Conservation (phyloP, 2,113 vertebrate genomes). For the Triplophysa siluroides region DNA sequence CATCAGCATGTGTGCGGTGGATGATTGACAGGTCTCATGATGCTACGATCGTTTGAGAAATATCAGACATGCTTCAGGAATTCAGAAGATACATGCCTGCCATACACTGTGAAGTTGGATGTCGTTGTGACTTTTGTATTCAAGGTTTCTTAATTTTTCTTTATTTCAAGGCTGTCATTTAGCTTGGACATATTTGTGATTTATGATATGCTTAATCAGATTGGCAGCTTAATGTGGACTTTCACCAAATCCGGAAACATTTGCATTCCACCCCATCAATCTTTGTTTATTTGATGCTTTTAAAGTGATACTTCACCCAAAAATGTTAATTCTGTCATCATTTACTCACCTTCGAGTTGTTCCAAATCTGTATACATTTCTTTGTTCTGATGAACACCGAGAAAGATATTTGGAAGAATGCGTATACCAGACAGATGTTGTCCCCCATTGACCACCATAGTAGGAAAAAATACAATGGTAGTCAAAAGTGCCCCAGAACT, state of each 20-base stretch:
- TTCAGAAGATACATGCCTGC: constrained; percentile 13
- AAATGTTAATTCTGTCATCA: too few relatives aligned
- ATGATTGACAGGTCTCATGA: background rate
- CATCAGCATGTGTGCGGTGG: background rate
- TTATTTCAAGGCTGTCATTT: background rate
- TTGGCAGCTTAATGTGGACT: background rate
- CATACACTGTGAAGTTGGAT: constrained; percentile 33
- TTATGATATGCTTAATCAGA: background rate
- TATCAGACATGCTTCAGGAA: background rate
- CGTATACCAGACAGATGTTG: too few relatives aligned
- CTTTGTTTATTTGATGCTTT: background rate
- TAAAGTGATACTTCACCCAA: background rate
- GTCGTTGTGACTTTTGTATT: constrained; percentile 3
- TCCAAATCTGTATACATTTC: too few relatives aligned
- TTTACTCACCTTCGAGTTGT: too few relatives aligned
- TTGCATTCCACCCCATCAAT: constrained; percentile 3
- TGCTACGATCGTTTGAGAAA: constrained; percentile 3
- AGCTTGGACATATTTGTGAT: background rate
- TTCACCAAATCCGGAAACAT: background rate
- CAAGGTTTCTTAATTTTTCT: background rate
- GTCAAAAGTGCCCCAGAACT: too few relatives aligned
- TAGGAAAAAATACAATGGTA: too few relatives aligned
- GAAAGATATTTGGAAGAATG: too few relatives aligned
- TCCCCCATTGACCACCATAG: too few relatives aligned
- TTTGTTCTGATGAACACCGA: too few relatives aligned